phyloP scores from a whole-genome alignment of 2,797 vertebrate genomes.

The Chanos chanos region DNA sequence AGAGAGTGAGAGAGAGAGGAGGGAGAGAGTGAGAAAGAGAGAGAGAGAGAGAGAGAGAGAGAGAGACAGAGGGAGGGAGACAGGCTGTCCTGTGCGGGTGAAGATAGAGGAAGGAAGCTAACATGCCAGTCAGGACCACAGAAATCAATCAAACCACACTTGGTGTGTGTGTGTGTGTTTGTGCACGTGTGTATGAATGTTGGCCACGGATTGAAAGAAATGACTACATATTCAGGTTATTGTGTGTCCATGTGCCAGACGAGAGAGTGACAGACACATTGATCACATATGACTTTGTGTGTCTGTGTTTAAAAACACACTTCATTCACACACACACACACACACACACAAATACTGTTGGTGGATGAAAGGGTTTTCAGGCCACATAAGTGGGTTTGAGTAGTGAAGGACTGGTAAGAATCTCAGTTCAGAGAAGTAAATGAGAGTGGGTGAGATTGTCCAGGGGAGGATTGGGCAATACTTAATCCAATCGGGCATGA shows the following conservation, averaged over 20 bases:
- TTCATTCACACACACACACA: too few species aligned
- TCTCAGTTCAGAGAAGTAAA: constrained; percentile 44
- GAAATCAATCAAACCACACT: constrained; percentile 38
- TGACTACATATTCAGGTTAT: constrained; percentile 38
- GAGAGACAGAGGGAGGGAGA: neutral
- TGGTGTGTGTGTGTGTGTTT: neutral
- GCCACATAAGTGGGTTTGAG: neutral
- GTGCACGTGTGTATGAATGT: constrained; percentile 12
- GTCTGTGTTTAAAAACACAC: neutral
- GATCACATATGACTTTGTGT: constrained; percentile 28
- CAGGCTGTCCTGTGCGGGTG: constrained; percentile 1
- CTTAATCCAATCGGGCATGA: constrained; percentile 60
- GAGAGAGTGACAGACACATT: constrained; percentile 29
- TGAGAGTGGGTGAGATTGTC: constrained; percentile 52
- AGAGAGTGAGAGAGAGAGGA: constrained; percentile 18
- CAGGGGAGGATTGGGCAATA: constrained; percentile 54
- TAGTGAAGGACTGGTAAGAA: neutral
- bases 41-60: neutral
- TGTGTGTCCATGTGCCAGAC: constrained; percentile 34
- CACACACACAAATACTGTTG: neutral
- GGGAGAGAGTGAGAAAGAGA: neutral
- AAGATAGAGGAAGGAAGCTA: constrained; percentile 28
- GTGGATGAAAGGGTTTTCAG: too few species aligned
- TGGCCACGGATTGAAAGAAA: constrained; percentile 39
- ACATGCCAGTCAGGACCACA: constrained; percentile 37